Evolutionary conservation across 2,113 vertebrate species (phyloP).

Genomic region (Crocuta crocuta): DNA sequence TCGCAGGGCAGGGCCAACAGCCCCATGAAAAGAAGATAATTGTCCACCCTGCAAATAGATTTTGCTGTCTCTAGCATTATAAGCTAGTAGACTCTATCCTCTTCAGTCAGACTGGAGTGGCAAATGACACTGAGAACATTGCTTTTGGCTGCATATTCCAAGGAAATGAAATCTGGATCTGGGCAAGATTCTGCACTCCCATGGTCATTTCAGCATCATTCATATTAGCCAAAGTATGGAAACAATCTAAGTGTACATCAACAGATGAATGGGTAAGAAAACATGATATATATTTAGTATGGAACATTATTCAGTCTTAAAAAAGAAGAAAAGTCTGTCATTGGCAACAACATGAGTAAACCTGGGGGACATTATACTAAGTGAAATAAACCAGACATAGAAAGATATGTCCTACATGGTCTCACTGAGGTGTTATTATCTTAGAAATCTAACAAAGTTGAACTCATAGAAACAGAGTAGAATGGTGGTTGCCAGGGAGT

Average conservation of each 20-base stretch:
- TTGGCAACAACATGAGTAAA: background rate
- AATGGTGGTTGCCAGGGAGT: background rate
- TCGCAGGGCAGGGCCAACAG: background rate
- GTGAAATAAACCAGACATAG: background rate
- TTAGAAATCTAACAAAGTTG: background rate
- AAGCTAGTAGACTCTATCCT: background rate
- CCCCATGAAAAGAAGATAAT: background rate
- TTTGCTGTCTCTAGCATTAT: background rate
- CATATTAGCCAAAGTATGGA: background rate
- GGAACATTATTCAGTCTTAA: background rate
- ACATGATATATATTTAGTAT: background rate
- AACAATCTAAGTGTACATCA: background rate
- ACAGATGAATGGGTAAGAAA: background rate
- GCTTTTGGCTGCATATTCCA: background rate
- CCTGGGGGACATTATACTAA: background rate
- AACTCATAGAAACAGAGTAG: background rate
- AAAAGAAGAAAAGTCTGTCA: background rate
- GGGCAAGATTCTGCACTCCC: too few species aligned
- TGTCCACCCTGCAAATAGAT: background rate
- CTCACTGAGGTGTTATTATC: background rate
- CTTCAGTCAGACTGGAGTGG: background rate
- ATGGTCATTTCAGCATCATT: background rate
- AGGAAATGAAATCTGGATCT: background rate
- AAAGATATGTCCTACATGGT: background rate
- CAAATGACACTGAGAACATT: background rate